Conservation (phyloP, 1,140 invertebrate genomes). For the Apocrypta bakeri region DNA sequence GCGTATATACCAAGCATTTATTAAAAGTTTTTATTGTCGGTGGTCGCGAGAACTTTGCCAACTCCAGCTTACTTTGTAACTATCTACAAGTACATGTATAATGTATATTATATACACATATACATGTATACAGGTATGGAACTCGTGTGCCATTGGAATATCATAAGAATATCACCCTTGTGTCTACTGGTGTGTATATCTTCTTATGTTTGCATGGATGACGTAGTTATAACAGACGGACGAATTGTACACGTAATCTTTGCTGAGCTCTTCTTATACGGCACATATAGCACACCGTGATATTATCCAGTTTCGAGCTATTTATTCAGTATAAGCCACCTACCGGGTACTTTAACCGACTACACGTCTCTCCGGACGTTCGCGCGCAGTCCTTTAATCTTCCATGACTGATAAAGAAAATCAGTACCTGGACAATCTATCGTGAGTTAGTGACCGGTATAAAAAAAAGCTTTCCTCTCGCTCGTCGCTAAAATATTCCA, state of each 20-base stretch:
- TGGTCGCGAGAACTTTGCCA: background rate
- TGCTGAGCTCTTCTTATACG: too few relatives aligned
- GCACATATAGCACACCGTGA: too few relatives aligned
- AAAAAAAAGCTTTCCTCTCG: too few relatives aligned
- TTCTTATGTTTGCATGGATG: background rate
- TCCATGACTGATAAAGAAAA: too few relatives aligned
- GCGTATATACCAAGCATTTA: background rate
- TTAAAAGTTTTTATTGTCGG: background rate
- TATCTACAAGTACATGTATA: background rate
- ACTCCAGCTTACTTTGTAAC: background rate
- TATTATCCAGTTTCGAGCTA: too few relatives aligned
- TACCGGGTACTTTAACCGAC: background rate
- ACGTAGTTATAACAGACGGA: background rate
- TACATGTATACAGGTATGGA: background rate
- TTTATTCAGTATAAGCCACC: background rate
- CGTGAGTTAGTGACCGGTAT: too few relatives aligned
- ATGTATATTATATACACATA: background rate
- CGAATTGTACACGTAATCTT: background rate
- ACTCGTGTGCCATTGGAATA: background rate
- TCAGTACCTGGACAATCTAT: too few relatives aligned
- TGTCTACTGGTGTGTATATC: background rate
- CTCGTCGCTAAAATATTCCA: background rate
- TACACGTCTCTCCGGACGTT: background rate
- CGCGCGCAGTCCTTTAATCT: too few relatives aligned
- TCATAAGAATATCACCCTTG: background rate